Percentiles rank a stretch among this genome's conserved stretches.
These are phyloP conservation scores for Perognathus longimembris DNA, from an alignment of 2,113 vertebrate species.

Conservation along the genomic window DNA sequence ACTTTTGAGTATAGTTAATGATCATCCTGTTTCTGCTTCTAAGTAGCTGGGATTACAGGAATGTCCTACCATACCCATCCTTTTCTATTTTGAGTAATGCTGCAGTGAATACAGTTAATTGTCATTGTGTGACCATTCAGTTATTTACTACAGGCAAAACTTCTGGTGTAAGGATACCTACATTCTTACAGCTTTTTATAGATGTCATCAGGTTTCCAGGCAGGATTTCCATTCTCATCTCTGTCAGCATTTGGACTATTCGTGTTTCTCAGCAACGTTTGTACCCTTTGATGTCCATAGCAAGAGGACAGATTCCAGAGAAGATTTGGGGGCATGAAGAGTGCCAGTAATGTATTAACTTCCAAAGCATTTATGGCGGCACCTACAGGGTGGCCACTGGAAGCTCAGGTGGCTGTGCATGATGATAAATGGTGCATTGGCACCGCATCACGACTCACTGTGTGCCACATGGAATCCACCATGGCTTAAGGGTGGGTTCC, in stretches of 20 bases:
- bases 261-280: not conserved
- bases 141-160: not conserved
- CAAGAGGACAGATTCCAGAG: not conserved
- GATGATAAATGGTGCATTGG: not conserved
- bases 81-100: not conserved
- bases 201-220: not conserved
- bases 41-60: too few species aligned
- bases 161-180: not conserved
- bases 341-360: not conserved
- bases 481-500: not conserved
- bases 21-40: too few species aligned
- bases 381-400: not conserved
- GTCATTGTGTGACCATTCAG: slow-evolving; percentile 1
- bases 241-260: not conserved
- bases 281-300: not conserved
- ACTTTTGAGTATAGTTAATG: too few species aligned
- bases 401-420: too few species aligned
- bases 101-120: not conserved
- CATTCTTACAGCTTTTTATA: slow-evolving; percentile 23
- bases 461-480: accelerated
- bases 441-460: accelerated
- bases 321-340: not conserved
- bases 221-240: not conserved
- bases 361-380: not conserved
- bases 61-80: too few species aligned